phyloP scores from a whole-genome alignment of 1,140 invertebrate genomes.

The Prorops nasuta region DNA sequence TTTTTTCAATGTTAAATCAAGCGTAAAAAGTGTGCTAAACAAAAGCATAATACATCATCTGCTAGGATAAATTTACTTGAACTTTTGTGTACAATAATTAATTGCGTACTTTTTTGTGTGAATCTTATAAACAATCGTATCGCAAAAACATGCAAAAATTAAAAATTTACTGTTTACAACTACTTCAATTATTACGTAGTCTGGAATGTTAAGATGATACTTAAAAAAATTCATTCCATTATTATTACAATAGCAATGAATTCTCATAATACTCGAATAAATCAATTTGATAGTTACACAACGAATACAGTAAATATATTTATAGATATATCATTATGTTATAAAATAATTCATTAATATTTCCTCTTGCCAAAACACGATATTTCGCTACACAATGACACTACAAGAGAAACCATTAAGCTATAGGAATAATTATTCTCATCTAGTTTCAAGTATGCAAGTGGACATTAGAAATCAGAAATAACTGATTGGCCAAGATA shows the following conservation, averaged over 20 bases:
- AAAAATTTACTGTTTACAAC: neutral
- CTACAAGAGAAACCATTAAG: slow-evolving; percentile 45
- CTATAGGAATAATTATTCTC: slow-evolving; percentile 38
- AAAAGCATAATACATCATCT: too few species aligned
- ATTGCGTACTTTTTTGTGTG: too few species aligned
- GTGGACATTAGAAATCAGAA: slow-evolving; percentile 4
- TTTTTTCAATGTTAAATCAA: too few species aligned
- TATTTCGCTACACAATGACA: slow-evolving; percentile 38
- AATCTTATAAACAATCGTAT: too few species aligned
- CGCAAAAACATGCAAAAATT: too few species aligned
- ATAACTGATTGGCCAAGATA: neutral
- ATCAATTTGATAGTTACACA: slow-evolving; percentile 16
- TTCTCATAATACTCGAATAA: too few species aligned
- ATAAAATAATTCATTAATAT: slow-evolving; percentile 2
- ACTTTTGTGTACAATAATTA: slow-evolving; percentile 6
- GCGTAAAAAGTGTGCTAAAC: too few species aligned
- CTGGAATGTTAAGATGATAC: slow-evolving; percentile 34
- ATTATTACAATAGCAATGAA: too few species aligned
- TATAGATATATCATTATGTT: slow-evolving; percentile 4
- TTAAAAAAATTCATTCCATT: too few species aligned
- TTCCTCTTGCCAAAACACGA: slow-evolving; percentile 13
- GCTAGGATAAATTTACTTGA: slow-evolving; percentile 11
- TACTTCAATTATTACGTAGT: too few species aligned
- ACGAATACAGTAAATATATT: slow-evolving; percentile 10
- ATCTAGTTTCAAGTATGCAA: slow-evolving; percentile 32